phyloP scores from a whole-genome alignment of 2,113 vertebrate species.

The Tetraodon nigroviridis region DNA sequence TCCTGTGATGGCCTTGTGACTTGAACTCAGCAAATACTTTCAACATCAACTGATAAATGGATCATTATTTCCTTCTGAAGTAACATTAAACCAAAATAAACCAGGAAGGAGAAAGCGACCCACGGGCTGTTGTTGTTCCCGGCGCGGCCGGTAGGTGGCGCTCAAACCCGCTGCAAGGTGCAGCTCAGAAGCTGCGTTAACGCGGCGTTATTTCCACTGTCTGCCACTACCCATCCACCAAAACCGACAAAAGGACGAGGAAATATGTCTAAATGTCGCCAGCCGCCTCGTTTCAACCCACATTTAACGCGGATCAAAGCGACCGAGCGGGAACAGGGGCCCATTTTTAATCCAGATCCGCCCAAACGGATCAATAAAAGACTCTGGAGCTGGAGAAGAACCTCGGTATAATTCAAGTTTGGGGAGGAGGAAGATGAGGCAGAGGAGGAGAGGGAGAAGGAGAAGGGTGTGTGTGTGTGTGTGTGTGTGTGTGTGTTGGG shows the following conservation, averaged over 20 bases:
- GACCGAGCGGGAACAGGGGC: background rate
- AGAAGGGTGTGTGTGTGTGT: background rate
- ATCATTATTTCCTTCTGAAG: too few species aligned
- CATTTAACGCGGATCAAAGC: too few species aligned
- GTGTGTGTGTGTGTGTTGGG: constrained; percentile 1
- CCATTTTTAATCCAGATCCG: too few species aligned
- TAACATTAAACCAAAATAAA: background rate
- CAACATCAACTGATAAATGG: too few species aligned
- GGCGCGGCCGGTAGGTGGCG: constrained; percentile 68
- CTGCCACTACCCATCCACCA: too few species aligned
- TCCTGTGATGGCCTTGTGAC: background rate
- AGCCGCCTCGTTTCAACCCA: too few species aligned
- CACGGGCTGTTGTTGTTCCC: too few species aligned
- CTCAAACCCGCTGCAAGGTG: constrained; percentile 46
- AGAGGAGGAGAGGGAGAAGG: constrained; percentile 1
- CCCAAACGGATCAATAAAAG: too few species aligned
- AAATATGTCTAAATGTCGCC: too few species aligned
- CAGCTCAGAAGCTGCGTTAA: background rate
- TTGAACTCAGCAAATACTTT: too few species aligned
- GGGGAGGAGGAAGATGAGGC: constrained; percentile 22
- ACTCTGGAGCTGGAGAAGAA: constrained; percentile 14
- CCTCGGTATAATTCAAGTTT: constrained; percentile 53
- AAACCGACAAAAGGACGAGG: too few species aligned
- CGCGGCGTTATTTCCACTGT: background rate
- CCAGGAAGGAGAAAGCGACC: too few species aligned